phyloP scores from a whole-genome alignment of 2,888 invertebrate genomes.

The Tenthredo mesomela region DNA sequence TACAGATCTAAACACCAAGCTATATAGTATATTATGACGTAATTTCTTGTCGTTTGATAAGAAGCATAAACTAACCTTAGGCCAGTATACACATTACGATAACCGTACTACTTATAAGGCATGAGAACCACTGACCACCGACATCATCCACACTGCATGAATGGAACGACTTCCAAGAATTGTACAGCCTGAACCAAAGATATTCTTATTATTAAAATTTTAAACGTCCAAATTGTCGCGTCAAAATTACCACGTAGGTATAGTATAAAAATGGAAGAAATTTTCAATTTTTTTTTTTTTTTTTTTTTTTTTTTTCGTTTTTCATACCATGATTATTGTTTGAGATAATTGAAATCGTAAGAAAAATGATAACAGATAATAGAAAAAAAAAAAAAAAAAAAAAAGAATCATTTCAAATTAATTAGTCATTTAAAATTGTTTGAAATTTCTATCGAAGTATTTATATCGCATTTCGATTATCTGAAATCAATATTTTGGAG shows the following conservation, averaged over 20 bases:
- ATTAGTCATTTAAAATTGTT: background rate
- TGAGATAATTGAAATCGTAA: background rate
- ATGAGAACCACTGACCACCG: constrained; percentile 65
- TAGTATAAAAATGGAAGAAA: background rate
- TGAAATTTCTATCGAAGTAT: background rate
- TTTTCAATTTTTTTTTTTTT: no score
- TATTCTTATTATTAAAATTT: constrained; percentile 32
- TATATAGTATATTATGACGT: background rate
- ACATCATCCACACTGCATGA: constrained; percentile 66
- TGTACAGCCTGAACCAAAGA: constrained; percentile 64
- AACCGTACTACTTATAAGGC: background rate
- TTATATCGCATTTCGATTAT: background rate
- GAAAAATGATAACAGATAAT: background rate
- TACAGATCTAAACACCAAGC: background rate
- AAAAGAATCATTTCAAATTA: background rate
- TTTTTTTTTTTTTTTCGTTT: background rate
- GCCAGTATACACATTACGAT: background rate
- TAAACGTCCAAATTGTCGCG: background rate
- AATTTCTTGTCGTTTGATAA: constrained; percentile 14
- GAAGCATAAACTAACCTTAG: constrained; percentile 36
- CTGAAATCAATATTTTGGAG: background rate
- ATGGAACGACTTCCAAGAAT: constrained; percentile 67
- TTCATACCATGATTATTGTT: background rate
- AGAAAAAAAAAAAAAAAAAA: background rate
- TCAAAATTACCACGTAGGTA: background rate